These are phyloP conservation scores for Empidonax traillii DNA, from an alignment of 2,113 vertebrate species.

Conservation along the genomic window DNA sequence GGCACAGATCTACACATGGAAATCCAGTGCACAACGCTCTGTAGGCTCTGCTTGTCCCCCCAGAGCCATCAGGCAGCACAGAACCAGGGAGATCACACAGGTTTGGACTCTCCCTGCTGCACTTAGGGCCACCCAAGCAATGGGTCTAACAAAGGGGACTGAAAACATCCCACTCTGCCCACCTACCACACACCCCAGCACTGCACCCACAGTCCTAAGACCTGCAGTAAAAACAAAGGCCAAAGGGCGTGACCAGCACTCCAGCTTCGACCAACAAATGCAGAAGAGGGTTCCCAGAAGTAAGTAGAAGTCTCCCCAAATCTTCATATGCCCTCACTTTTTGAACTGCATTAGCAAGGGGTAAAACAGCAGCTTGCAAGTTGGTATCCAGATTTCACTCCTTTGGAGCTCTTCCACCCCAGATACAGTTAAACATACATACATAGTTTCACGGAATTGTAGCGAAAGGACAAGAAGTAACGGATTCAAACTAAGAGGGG, in stretches of 20 bases:
- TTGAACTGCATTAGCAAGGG: not conserved
- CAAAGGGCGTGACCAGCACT: not conserved
- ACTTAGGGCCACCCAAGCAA: not conserved
- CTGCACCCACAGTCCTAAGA: not conserved
- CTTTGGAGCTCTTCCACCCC: not conserved
- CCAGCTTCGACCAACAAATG: not conserved
- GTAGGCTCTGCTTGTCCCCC: not conserved
- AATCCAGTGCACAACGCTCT: too few species aligned
- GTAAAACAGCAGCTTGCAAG: not conserved
- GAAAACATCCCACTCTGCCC: rapidly evolving
- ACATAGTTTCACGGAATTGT: not conserved
- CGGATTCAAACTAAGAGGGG: not conserved
- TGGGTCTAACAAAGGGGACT: too few species aligned
- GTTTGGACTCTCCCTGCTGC: not conserved
- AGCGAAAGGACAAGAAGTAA: not conserved
- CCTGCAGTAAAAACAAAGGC: not conserved
- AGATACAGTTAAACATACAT: not conserved
- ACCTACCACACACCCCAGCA: not conserved
- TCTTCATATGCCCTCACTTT: not conserved
- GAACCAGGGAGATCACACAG: not conserved
- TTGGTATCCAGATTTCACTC: not conserved
- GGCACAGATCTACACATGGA: not conserved
- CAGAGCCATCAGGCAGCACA: not conserved
- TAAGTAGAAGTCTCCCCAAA: not conserved
- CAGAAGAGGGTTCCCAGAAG: not conserved